Evolutionary conservation across 2,113 vertebrate species (phyloP), one percentile per base, ranked within the genome.

Genomic region (Xiphophorus couchianus): DNA sequence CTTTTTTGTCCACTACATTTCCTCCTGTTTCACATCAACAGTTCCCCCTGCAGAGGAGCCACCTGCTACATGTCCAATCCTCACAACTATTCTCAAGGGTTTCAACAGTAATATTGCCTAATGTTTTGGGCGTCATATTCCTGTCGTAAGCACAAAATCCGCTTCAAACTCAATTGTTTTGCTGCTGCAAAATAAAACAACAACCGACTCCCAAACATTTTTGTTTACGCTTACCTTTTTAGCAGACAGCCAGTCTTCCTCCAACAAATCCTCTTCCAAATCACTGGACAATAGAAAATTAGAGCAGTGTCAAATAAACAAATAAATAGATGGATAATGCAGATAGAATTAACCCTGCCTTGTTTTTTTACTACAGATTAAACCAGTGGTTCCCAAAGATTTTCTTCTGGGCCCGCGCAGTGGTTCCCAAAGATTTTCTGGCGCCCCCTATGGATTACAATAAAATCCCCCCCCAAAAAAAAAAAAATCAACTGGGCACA

Each of bases 231-330:
- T 95, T 94, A 99, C 98, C 96, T 98, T 99, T 95, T 98, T 99
- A 71, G 94, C 94, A 76, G 96, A 90, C 3, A 97, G 91, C 88
- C 96, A 95, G 88, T 99, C 97, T 75, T 98, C 98, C 85, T 95
- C 96, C 77, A 99, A 95, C 83, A 99, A 95, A 80, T 98, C 97
- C 71, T 97, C 96, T 91, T 98, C 98, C 70, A 98, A 94, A 90
- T 99, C 98, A 93, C 98, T 99, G 77, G 71, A 6, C 60, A 80
- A 89, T 2, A 93, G 31, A 82, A 33, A 82, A 70, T 61, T 66
- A 0, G 70, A 42, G 35, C 0, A 71, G 3, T 71, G 61, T 70
- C 7, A 78, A n/a, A 66, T 69, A 25, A 54, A 54, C 51, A 54
- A n/a, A n/a, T 3, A 58, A 10, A 58, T n/a, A n/a, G 19, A 54